Conservation (phyloP, 2,888 invertebrate species). For the Crepidodera aurea region DNA sequence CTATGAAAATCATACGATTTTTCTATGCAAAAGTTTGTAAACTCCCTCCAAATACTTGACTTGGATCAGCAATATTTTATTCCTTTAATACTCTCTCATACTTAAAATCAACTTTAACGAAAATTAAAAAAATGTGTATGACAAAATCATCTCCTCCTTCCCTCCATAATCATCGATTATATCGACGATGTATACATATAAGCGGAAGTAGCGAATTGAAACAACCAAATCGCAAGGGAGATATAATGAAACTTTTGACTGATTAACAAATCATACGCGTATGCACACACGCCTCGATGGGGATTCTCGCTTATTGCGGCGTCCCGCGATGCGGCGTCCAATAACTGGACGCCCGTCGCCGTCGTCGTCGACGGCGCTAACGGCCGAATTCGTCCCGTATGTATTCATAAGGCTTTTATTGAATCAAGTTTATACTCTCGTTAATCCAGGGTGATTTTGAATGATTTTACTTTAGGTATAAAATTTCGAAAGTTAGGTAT, state of each 20-base stretch:
- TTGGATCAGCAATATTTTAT: too few species aligned
- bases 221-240: conserved; percentile 23
- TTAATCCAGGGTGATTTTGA: background rate
- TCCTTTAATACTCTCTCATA: too few species aligned
- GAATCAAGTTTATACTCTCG: background rate
- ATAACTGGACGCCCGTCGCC: conserved; percentile 44
- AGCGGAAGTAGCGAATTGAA: background rate
- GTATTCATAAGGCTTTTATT: conserved; percentile 29
- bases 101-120: too few species aligned
- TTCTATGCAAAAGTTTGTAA: too few species aligned
- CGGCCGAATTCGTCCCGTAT: conserved; percentile 36
- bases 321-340: conserved; percentile 45
- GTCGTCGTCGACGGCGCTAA: conserved; percentile 37
- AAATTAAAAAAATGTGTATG: too few species aligned
- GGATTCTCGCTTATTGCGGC: conserved; percentile 51
- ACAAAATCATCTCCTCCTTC: too few species aligned
- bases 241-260: conserved; percentile 39
- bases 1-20: too few species aligned
- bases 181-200: background rate
- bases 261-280: conserved; percentile 54
- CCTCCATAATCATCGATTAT: too few species aligned
- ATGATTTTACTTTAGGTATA: too few species aligned
- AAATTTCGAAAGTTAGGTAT: too few species aligned
- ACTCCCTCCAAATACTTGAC: too few species aligned
- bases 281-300: conserved; percentile 40